phyloP scores from a whole-genome alignment of 2,888 invertebrate species.

The Calameuta filiformis region DNA sequence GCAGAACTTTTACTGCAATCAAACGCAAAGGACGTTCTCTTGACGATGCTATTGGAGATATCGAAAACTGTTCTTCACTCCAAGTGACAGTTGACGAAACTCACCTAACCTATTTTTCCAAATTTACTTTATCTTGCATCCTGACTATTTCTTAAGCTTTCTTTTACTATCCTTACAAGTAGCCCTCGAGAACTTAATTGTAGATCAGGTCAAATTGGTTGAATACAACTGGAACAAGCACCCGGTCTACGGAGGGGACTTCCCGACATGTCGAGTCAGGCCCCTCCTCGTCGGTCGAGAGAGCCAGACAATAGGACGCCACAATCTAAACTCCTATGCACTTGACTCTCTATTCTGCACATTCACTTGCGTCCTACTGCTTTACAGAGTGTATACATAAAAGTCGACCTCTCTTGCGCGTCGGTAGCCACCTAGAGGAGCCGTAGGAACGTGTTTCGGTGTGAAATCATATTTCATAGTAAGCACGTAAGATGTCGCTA shows the following conservation, averaged over 20 bases:
- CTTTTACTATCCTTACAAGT: neutral
- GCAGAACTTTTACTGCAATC: neutral
- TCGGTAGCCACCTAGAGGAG: neutral
- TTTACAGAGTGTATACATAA: neutral
- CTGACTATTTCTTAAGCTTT: neutral
- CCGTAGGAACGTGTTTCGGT: constrained; percentile 13
- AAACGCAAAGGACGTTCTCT: neutral
- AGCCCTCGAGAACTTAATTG: neutral
- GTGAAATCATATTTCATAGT: constrained; percentile 33
- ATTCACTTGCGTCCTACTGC: constrained; percentile 3
- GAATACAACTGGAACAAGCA: constrained; percentile 23
- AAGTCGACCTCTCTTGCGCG: neutral
- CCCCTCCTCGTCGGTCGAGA: constrained; percentile 22
- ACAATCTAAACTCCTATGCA: constrained; percentile 25
- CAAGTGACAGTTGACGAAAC: neutral
- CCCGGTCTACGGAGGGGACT: constrained; percentile 24
- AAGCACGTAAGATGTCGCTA: neutral
- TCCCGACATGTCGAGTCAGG: constrained; percentile 8
- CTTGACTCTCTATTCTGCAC: constrained; percentile 22
- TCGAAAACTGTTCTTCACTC: neutral
- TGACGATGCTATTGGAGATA: neutral
- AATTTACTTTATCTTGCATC: neutral
- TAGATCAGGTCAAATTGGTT: neutral
- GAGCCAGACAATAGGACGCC: constrained; percentile 56
- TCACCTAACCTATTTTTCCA: neutral